These are phyloP conservation scores for Adelphocoris suturalis DNA, from an alignment of 2,888 invertebrate genomes.

Conservation along the genomic window DNA sequence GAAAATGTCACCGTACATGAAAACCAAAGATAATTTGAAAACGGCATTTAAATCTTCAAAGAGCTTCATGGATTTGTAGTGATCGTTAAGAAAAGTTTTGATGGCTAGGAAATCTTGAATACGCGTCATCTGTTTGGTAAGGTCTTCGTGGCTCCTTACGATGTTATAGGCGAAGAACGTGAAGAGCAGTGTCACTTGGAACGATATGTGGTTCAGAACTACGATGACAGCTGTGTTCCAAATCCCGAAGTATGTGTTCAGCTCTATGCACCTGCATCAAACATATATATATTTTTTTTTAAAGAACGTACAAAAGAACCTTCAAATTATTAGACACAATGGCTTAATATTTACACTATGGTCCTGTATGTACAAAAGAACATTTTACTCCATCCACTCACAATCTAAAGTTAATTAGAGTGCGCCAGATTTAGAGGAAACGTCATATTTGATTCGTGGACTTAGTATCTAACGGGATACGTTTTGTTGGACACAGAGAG, in stretches of 20 bases:
- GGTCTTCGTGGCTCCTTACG: not conserved
- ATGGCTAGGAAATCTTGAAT: not conserved
- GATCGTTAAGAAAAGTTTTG: not conserved
- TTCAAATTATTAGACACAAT: too few species aligned
- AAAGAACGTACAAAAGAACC: too few species aligned
- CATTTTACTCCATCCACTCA: too few species aligned
- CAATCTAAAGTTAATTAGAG: too few species aligned
- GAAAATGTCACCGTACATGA: slow-evolving; percentile 41
- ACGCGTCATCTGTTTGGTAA: not conserved
- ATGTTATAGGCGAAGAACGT: slow-evolving; percentile 16
- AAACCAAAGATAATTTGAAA: not conserved
- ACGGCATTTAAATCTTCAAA: not conserved
- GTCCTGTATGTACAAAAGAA: too few species aligned
- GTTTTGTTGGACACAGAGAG: too few species aligned
- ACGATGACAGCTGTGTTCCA: slow-evolving; percentile 1
- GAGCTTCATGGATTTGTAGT: slow-evolving; percentile 19
- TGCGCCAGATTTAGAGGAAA: too few species aligned
- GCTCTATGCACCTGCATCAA: slow-evolving; percentile 3
- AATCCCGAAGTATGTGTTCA: slow-evolving; percentile 12
- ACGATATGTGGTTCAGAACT: not conserved
- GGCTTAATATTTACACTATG: too few species aligned
- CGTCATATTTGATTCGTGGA: too few species aligned
- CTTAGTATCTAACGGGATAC: too few species aligned
- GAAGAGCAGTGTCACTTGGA: slow-evolving; percentile 28
- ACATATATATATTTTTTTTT: not conserved